Evolutionary conservation across 2,888 invertebrate species (phyloP).

Genomic region (Lycia hirtaria): DNA sequence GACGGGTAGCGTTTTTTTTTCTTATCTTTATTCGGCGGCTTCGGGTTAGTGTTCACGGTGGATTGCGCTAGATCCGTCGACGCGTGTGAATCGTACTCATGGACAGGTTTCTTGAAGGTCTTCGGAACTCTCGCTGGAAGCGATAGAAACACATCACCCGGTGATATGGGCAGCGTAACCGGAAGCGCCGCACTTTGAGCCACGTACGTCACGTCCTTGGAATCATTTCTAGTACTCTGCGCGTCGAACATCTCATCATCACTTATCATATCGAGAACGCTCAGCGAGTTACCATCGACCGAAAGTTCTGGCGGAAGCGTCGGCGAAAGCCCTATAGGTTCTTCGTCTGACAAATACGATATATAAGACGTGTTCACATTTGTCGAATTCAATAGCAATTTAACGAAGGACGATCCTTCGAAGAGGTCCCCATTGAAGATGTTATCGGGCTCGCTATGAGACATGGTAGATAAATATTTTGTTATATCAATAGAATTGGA

Average conservation of each 20-base stretch:
- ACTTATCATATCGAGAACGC: constrained; percentile 13
- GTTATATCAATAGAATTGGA: constrained; percentile 14
- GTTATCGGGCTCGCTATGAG: constrained; percentile 8
- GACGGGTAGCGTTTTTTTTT: neutral
- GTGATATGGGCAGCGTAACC: constrained; percentile 5
- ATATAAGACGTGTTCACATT: constrained; percentile 13
- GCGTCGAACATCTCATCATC: constrained; percentile 14
- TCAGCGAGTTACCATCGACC: constrained; percentile 3
- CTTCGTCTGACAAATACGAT: constrained; percentile 16
- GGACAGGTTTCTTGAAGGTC: constrained; percentile 12
- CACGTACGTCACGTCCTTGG: constrained; percentile 8
- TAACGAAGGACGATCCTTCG: constrained; percentile 7
- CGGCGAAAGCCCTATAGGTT: constrained; percentile 4
- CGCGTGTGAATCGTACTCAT: neutral
- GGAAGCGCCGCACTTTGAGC: constrained; percentile 1
- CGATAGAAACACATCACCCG: constrained; percentile 16
- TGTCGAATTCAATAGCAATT: constrained; percentile 6
- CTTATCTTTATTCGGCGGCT: neutral
- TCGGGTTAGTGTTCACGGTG: neutral
- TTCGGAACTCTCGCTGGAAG: constrained; percentile 1
- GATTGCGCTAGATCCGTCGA: neutral
- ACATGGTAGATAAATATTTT: neutral
- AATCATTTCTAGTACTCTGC: neutral
- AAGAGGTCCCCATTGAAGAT: constrained; percentile 16
- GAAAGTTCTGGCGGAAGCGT: constrained; percentile 9